Percentiles rank a stretch among this genome's conserved stretches.
Conservation (phyloP, 92 coral and sea anemone species). For the Meandrina meandrites region DNA sequence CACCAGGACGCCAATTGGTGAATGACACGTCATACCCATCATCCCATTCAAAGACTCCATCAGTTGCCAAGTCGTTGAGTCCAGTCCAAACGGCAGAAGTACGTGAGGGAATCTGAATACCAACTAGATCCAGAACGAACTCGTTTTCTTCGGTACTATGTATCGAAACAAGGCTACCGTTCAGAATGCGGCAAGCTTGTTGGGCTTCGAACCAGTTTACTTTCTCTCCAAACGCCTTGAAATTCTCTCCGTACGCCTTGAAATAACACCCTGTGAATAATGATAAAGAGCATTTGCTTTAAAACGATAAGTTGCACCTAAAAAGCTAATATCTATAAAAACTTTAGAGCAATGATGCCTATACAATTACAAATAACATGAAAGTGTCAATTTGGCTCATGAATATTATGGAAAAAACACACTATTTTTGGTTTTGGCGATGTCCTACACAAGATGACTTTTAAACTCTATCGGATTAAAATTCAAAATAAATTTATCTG, state of each 20-base stretch:
- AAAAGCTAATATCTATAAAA: too few species aligned
- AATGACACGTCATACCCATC: slow-evolving; percentile 3
- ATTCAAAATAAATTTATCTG: too few species aligned
- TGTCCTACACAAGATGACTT: too few species aligned
- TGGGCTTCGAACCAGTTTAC: slow-evolving; percentile 6
- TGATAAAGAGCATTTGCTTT: too few species aligned
- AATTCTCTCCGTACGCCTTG: background rate
- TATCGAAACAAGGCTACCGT: slow-evolving; percentile 2
- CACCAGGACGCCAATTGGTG: background rate
- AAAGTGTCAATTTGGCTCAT: too few species aligned
- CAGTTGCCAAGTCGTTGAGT: slow-evolving; percentile 4
- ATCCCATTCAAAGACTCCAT: slow-evolving; percentile 2
- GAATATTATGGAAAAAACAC: too few species aligned
- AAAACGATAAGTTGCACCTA: too few species aligned
- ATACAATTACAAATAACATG: too few species aligned
- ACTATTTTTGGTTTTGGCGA: too few species aligned
- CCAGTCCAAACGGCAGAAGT: background rate
- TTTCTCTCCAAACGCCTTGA: background rate
- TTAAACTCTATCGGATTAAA: too few species aligned
- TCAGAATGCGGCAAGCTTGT: background rate
- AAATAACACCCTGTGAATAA: slow-evolving; percentile 10
- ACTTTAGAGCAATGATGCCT: too few species aligned
- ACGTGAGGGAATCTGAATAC: background rate
- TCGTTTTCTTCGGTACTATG: slow-evolving; percentile 21
- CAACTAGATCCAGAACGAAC: background rate